A percentile compares a stretch with the other conserved stretches of the same genome.
Evolutionary conservation across 2,888 invertebrate species (phyloP).

Genomic region (Syritta pipiens): DNA sequence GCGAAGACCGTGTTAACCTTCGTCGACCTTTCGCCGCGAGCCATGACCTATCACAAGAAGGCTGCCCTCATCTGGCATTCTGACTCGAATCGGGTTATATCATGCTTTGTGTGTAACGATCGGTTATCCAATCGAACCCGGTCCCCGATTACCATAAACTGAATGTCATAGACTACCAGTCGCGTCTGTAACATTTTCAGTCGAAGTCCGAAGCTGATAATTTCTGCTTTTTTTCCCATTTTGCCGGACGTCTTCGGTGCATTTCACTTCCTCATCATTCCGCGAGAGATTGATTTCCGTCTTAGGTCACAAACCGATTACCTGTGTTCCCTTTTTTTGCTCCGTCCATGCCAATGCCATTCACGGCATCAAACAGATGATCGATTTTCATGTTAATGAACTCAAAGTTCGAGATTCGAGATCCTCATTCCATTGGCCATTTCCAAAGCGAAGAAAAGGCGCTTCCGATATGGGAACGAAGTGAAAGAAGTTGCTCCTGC

Average conservation of each 20-base stretch:
- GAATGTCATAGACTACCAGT: too few relatives aligned
- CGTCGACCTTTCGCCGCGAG: too few relatives aligned
- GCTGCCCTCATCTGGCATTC: too few relatives aligned
- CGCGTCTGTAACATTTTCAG: background rate
- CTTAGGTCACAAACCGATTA: conserved; percentile 20
- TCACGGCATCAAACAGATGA: conserved; percentile 45
- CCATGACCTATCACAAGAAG: too few relatives aligned
- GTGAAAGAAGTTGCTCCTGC: conserved; percentile 59
- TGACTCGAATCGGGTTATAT: too few relatives aligned
- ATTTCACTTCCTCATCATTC: conserved; percentile 58
- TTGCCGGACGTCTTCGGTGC: conserved; percentile 8
- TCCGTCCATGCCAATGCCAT: conserved; percentile 6
- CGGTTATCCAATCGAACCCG: too few relatives aligned
- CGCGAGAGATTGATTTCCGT: conserved; percentile 66
- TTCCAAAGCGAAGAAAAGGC: conserved; percentile 37
- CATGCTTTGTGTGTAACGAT: too few relatives aligned
- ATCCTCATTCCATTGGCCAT: conserved; percentile 51
- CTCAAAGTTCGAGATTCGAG: conserved; percentile 53
- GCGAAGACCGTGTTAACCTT: too few relatives aligned
- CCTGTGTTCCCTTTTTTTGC: conserved; percentile 29
- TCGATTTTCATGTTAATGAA: conserved; percentile 67
- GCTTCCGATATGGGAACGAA: conserved; percentile 65
- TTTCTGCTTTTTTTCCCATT: conserved; percentile 25
- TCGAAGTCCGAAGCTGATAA: conserved; percentile 2
- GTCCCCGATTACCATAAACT: too few relatives aligned